Base-by-base conservation (phyloP, 2,888 invertebrate species). In the Elmis aenea region DNA sequence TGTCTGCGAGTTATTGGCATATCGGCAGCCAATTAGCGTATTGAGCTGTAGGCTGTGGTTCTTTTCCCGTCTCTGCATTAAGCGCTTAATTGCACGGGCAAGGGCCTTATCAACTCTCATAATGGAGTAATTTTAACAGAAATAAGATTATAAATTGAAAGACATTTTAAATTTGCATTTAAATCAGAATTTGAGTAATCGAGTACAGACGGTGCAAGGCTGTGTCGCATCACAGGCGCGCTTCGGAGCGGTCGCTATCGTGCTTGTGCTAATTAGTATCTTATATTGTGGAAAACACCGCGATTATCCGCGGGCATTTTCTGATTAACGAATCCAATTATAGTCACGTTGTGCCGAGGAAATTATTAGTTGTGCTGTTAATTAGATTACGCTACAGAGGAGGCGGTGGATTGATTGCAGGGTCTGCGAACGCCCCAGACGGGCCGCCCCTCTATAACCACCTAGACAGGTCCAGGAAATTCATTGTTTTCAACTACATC, bases 301-400 rank as follows among this genome's bases (percentile, higher is more conserved):
- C 64, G 63, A 62, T 66, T 62, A 64, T 59, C 66, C 64, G 59
- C 62, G 61, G 64, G 64, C 64, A 60, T 57, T 64, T 64, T 64
- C 59, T 63, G 64, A 66, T 66, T 66, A 66, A 66, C 64, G 61
- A 67, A 67, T 63, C 65, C 66, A 66, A 67, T 67, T 70, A 67
- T 67, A 67, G 67, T 63, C 64, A 60, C 62, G 64, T 64, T 64
- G 62, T 64, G 57, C 57, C 48, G 54, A 59, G 64, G 60, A 66
- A 67, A 66, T 67, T 66, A 66, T 67, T 66, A 66, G 63, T 65
- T 64, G 61, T 59, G 59, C 57, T 55, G 63, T 64, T 66, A 66
- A 66, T 66, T 66, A 66, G 65, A 65, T 66, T 64, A 64, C 48
- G 50, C 53, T 53, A 52, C 45, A 43, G 38, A 28, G 41, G 37